Evolutionary conservation across 2,113 vertebrate species (phyloP).

Genomic region (Thunnus thynnus): DNA sequence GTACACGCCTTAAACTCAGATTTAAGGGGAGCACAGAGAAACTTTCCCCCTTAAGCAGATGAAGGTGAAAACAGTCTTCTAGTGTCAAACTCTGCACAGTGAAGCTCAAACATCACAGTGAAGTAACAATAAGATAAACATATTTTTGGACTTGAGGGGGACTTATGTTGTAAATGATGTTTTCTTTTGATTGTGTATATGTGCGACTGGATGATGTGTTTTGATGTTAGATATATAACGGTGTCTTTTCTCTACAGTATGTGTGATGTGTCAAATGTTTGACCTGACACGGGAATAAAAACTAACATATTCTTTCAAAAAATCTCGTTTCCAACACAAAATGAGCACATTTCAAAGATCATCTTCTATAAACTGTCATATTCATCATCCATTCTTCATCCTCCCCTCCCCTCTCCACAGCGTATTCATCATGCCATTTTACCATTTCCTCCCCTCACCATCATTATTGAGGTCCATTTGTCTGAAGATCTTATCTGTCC

Average conservation of each 20-base stretch:
- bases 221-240: too few species aligned
- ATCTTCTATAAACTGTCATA: conserved; percentile 18
- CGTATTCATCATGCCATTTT: conserved; percentile 7
- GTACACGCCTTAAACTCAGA: too few species aligned
- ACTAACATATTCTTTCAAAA: not conserved
- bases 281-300: too few species aligned
- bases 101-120: too few species aligned
- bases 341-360: conserved; percentile 41
- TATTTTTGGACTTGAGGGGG: too few species aligned
- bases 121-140: too few species aligned
- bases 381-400: not conserved
- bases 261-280: not conserved
- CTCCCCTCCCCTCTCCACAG: not conserved
- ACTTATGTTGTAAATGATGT: too few species aligned
- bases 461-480: conserved; percentile 99
- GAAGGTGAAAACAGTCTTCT: too few species aligned
- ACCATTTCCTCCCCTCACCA: conserved; percentile 85
- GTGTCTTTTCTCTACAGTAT: too few species aligned
- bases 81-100: too few species aligned
- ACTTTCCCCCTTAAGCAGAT: too few species aligned
- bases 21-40: too few species aligned
- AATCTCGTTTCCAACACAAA: conserved; percentile 4
- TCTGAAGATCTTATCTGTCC: conserved; percentile 99
- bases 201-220: not conserved
- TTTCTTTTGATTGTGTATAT: not conserved